Evolutionary conservation across 2,888 invertebrate genomes (phyloP), one percentile per base, ranked within the genome.

Genomic region (Cantharis flavilabris): DNA sequence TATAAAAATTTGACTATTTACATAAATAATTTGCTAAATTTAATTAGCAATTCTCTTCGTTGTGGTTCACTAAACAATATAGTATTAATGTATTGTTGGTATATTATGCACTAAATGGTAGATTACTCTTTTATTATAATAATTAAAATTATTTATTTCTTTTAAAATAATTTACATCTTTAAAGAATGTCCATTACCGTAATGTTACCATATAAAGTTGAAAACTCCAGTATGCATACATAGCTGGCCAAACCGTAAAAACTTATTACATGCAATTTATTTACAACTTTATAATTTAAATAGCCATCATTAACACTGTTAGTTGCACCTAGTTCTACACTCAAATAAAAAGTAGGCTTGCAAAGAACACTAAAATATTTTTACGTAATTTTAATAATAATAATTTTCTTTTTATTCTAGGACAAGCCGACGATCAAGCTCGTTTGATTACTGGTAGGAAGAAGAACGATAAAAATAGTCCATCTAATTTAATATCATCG

Each of bases 401-500:
- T 23, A 23, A n/a, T 9, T 18, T n/a, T n/a, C 16, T 49, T 49
- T 49, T 9, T 23, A 30, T 76, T 79, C 69, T 69, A 79, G 79
- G 20, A 11, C 70, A 79, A 73, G 79, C 79, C 1, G 79, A 79
- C 30, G 65, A 28, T 1, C 73, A 70, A 26, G 76, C 77, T 9
- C 33, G 71, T 14, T 14, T 23, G 23, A 16, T 63, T 9, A 70
- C 23, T 16, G 71, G 69, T 9, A 28, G 75, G 3, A 26, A 14
- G 13, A 33, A 30, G 1, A 28, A 33, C 18, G 69, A 71, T n/a
- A 69, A 74, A 20, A 49, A 73, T 14, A n/a, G 70, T 11, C 79
- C 79, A 2, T 79, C 79, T 11, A 71, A 14, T 62, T 49, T 79
- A 16, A 28, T 76, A 18, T 23, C 76, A 10, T 82, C 86, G 2